phyloP scores from a whole-genome alignment of 2,113 vertebrate genomes.

The Phodopus roborovskii region DNA sequence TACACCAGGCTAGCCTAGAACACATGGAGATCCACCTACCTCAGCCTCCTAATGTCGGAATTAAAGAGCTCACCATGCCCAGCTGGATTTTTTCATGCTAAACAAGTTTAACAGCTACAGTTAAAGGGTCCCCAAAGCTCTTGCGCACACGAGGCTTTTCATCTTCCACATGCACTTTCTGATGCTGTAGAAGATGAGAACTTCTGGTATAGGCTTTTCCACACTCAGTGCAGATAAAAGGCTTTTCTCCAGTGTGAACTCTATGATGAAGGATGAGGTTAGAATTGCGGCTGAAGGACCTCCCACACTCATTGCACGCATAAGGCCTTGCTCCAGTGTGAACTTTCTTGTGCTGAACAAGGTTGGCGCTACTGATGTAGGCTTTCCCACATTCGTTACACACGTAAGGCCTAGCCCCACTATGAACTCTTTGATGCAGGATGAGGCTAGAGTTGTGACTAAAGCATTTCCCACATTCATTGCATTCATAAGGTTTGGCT shows the following conservation, averaged over 20 bases:
- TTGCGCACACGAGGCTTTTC: background rate
- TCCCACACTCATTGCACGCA: background rate
- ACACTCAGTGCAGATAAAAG: background rate
- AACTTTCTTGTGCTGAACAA: conserved; percentile 31
- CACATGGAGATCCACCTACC: no score
- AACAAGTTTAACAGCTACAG: background rate
- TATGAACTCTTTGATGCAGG: conserved; percentile 35
- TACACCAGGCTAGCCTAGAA: no score
- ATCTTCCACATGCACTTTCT: conserved; percentile 65
- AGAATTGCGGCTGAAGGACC: background rate
- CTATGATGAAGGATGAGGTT: background rate
- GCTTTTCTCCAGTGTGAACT: background rate
- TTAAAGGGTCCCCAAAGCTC: background rate
- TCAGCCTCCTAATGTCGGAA: no score
- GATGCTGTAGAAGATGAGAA: conserved; percentile 74
- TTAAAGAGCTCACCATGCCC: no score
- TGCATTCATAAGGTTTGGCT: conserved; percentile 39
- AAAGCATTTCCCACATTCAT: conserved; percentile 22
- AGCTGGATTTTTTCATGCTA: background rate
- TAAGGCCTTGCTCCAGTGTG: conserved; percentile 54
- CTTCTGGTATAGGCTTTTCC: conserved; percentile 78
- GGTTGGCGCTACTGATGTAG: conserved; percentile 51
- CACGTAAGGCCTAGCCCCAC: conserved; percentile 25
- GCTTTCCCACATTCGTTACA: conserved; percentile 40
- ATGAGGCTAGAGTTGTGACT: background rate